Conservation (phyloP, 2,888 invertebrate genomes). For the Malacosoma neustria region DNA sequence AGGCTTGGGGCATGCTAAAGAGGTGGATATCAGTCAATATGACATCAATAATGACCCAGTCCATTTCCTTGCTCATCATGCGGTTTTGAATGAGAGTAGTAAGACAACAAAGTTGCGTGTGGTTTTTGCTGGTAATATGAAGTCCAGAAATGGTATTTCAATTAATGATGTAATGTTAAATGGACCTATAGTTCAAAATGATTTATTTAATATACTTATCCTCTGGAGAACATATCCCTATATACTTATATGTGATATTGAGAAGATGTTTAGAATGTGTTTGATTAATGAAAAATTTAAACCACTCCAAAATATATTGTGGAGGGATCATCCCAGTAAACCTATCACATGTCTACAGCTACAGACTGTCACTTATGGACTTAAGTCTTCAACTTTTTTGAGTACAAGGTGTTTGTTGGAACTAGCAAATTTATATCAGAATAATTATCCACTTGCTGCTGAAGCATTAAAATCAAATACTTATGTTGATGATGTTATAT, state of each 20-base stretch:
- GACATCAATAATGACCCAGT: constrained; percentile 7
- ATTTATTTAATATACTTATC: constrained; percentile 11
- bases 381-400: no score
- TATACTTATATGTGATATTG: constrained; percentile 8
- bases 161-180: constrained; percentile 11
- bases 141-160: constrained; percentile 5
- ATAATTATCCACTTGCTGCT: no score
- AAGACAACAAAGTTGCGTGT: constrained; percentile 8
- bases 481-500: no score
- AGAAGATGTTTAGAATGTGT: constrained; percentile 5
- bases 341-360: constrained; percentile 4
- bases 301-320: constrained; percentile 7
- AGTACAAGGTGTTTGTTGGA: no score
- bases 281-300: constrained; percentile 2
- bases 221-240: constrained; percentile 6
- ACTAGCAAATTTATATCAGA: no score
- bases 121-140: constrained; percentile 9
- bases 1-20: constrained; percentile 5
- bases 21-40: constrained; percentile 7
- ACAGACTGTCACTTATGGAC: no score
- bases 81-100: constrained; percentile 8
- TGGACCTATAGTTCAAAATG: constrained; percentile 10
- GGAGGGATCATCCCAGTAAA: constrained; percentile 4
- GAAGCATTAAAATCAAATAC: no score
- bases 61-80: constrained; percentile 12